Evolutionary conservation across 2,113 vertebrate species (phyloP), one percentile per base, ranked within the genome.

Genomic region (Thinocorus orbignyianus): DNA sequence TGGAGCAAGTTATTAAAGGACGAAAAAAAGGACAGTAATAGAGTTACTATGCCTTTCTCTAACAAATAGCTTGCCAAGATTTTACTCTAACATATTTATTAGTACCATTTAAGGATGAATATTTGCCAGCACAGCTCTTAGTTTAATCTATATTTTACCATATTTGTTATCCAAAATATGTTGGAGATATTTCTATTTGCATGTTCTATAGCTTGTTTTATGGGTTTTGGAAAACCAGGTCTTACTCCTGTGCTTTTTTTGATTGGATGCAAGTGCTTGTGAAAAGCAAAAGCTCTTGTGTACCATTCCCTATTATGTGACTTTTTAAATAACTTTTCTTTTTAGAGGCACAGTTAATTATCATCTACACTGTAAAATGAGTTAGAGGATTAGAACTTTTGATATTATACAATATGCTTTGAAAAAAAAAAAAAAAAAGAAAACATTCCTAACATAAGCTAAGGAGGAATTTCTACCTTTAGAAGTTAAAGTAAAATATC

Each of bases 121-220:
- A 93, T 95, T 92, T 97, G 83, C 86, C 95, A 97, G 52, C 42
- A 83, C 57, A 83, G 85, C 48, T 95, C 61, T 95, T 88, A 91
- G n/a, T 51, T 85, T 87, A 81, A 96, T 91, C 91, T 95, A 20
- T 42, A 87, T 82, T 97, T 97, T 96, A 94, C 70, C 20, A 13
- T 52, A 93, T 95, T 81, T 77, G 55, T 87, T 85, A 97, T 97
- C 86, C 74, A 72, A 97, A 97, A 95, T 93, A 97, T 72, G 73
- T 95, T 96, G 92, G 84, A 97, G 92, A 93, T 95, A 92, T 55
- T 66, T 93, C 62, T 91, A 78, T 91, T 95, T 93, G 80, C 94
- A 77, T 19, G 42, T 60, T 74, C 66, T 73, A 78, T 22, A 77
- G 28, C 23, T 92, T 92, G 61, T 88, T 97, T 98, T 96, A 97